phyloP scores from a whole-genome alignment of 2,797 vertebrate genomes.

The Nannoperca obscura region DNA sequence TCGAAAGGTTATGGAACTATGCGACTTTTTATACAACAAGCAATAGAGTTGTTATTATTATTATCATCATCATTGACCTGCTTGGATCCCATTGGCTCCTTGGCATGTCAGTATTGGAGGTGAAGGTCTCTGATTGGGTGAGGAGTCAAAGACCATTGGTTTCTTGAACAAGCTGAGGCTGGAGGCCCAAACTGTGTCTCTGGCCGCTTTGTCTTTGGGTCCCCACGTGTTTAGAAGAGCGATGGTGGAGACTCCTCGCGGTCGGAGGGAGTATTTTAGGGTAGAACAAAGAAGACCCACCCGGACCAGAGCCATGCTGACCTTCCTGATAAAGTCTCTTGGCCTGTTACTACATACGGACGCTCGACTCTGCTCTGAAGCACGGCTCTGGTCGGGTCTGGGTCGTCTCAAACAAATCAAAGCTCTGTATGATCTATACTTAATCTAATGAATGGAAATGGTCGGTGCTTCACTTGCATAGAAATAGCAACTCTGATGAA shows the following conservation, averaged over 20 bases:
- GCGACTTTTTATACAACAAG: conserved; percentile 69
- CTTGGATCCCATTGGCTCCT: conserved; percentile 70
- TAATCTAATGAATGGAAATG: conserved; percentile 50
- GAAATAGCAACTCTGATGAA: conserved; percentile 52
- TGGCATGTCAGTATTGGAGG: conserved; percentile 70
- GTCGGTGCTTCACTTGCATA: conserved; percentile 50
- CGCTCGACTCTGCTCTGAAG: background rate
- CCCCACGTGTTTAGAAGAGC: background rate
- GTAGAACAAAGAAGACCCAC: conserved; percentile 20
- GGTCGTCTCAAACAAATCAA: conserved; percentile 7
- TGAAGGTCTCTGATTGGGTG: conserved; percentile 71
- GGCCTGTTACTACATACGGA: conserved; percentile 3
- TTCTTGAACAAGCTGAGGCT: conserved; percentile 26
- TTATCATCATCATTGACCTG: conserved; percentile 50
- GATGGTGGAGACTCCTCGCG: conserved; percentile 19
- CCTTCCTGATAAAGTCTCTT: background rate
- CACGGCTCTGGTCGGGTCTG: conserved; percentile 47
- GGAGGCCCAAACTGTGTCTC: background rate
- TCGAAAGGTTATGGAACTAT: conserved; percentile 65
- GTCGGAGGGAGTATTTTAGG: conserved; percentile 39
- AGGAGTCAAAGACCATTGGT: conserved; percentile 46
- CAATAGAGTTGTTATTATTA: conserved; percentile 47
- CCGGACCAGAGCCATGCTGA: conserved; percentile 43
- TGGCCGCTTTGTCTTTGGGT: background rate
- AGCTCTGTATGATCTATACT: conserved; percentile 49